Percentiles rank a stretch among this genome's conserved stretches.
Conservation (phyloP, 2,888 invertebrate species). For the Agrilus cyanescens region DNA sequence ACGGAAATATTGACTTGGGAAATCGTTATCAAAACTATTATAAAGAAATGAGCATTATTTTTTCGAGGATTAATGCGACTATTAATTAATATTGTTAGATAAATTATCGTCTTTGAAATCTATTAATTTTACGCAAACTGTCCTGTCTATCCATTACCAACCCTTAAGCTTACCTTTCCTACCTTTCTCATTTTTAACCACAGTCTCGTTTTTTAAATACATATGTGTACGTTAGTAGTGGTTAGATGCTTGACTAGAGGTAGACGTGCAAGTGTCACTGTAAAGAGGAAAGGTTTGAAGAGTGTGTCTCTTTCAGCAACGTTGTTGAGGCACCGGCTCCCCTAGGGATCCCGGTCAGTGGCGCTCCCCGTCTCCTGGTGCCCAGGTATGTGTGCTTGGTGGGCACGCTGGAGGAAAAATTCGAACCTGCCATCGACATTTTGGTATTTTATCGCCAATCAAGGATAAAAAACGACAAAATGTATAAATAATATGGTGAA, state of each 20-base stretch:
- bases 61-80: no score
- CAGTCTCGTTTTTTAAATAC: slow-evolving; percentile 2
- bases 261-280: slow-evolving; percentile 31
- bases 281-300: slow-evolving; percentile 36
- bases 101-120: no score
- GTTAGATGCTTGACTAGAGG: slow-evolving; percentile 28
- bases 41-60: no score
- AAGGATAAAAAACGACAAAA: no score
- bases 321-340: slow-evolving; percentile 37
- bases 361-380: slow-evolving; percentile 37
- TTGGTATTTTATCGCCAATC: no score
- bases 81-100: no score
- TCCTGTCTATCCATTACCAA: no score
- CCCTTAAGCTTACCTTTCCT: background rate
- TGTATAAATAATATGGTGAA: no score
- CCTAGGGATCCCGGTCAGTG: slow-evolving; percentile 37
- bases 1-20: no score
- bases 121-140: no score
- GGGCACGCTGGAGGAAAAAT: slow-evolving; percentile 5
- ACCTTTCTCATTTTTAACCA: slow-evolving; percentile 7
- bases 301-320: slow-evolving; percentile 41
- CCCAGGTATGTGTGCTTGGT: slow-evolving; percentile 40
- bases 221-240: slow-evolving; percentile 13
- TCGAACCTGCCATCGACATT: background rate
- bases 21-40: no score